phyloP scores from a whole-genome alignment of 2,797 vertebrate species.

The Carapus acus region DNA sequence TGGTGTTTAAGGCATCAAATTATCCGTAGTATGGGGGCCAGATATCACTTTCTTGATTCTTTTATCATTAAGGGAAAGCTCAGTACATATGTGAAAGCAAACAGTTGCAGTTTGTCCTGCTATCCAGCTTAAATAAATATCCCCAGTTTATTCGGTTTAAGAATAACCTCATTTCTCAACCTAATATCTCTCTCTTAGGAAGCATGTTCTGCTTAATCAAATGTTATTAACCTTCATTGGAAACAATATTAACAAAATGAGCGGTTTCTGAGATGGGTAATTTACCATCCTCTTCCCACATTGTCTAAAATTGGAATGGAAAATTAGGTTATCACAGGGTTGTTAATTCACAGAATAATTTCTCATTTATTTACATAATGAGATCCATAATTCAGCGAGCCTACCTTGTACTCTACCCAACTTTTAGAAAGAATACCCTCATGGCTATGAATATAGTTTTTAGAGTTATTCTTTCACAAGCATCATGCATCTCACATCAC shows the following conservation, averaged over 20 bases:
- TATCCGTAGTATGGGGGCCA: constrained; percentile 26
- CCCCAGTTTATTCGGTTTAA: constrained; percentile 41
- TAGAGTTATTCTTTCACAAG: constrained; percentile 1
- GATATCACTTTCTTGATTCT: constrained; percentile 30
- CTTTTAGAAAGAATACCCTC: constrained; percentile 38
- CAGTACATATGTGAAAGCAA: constrained; percentile 4
- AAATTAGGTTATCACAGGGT: constrained; percentile 61
- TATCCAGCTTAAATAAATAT: constrained; percentile 36
- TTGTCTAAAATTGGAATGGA: constrained; percentile 51
- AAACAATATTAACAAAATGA: constrained; percentile 60
- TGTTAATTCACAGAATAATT: constrained; percentile 69
- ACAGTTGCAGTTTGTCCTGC: constrained; percentile 1
- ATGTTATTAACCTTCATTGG: constrained; percentile 64
- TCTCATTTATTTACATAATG: constrained; percentile 62
- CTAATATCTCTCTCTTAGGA: constrained; percentile 54
- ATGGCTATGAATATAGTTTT: constrained; percentile 30
- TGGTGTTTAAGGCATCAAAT: constrained; percentile 42
- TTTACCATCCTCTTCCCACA: constrained; percentile 67
- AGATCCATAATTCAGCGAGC: constrained; percentile 51
- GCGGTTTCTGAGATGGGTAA: constrained; percentile 52
- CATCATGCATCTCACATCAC: constrained; percentile 24
- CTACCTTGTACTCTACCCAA: constrained; percentile 47
- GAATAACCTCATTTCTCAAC: constrained; percentile 60
- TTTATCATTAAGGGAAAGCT: constrained; percentile 27
- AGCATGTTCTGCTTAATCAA: constrained; percentile 52